These are phyloP conservation scores for Pachycephus smyrnensis DNA, from an alignment of 2,888 invertebrate genomes.

Conservation along the genomic window DNA sequence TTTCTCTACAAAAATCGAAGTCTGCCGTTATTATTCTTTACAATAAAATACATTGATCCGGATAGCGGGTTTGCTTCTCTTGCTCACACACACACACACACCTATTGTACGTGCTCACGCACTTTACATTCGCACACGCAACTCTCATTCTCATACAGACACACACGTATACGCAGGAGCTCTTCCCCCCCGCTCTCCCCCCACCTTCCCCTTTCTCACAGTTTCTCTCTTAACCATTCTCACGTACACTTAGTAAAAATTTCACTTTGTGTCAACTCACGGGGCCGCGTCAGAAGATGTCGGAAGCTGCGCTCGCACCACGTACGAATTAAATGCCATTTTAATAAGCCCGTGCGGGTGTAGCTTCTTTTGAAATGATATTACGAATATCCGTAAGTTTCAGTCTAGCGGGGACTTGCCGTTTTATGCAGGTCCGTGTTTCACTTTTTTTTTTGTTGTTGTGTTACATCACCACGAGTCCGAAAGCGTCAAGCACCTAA, in stretches of 20 bases:
- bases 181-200: conserved; percentile 11
- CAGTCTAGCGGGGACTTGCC: conserved; percentile 49
- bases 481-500: neutral
- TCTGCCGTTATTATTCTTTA: conserved; percentile 50
- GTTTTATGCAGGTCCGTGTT: conserved; percentile 3
- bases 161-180: conserved; percentile 19
- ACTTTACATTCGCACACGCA: too few species aligned
- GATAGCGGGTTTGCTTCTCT: conserved; percentile 42
- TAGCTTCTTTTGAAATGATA: conserved; percentile 31
- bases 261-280: conserved; percentile 42
- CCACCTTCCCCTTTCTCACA: conserved; percentile 19
- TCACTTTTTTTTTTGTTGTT: neutral
- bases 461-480: neutral
- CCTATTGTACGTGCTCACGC: too few species aligned
- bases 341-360: conserved; percentile 32
- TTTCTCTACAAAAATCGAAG: conserved; percentile 55
- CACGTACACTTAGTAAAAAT: conserved; percentile 38
- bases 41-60: conserved; percentile 62
- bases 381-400: conserved; percentile 38
- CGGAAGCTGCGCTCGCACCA: conserved; percentile 37
- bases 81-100: conserved; percentile 20
- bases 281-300: conserved; percentile 26
- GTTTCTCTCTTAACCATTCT: conserved; percentile 17
- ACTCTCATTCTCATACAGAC: conserved; percentile 3
- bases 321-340: conserved; percentile 8